Percentiles rank a stretch among this genome's conserved stretches.
Conservation (phyloP, 37 sponge, comb jelly and placozoan species). For the Geodia barretti region DNA sequence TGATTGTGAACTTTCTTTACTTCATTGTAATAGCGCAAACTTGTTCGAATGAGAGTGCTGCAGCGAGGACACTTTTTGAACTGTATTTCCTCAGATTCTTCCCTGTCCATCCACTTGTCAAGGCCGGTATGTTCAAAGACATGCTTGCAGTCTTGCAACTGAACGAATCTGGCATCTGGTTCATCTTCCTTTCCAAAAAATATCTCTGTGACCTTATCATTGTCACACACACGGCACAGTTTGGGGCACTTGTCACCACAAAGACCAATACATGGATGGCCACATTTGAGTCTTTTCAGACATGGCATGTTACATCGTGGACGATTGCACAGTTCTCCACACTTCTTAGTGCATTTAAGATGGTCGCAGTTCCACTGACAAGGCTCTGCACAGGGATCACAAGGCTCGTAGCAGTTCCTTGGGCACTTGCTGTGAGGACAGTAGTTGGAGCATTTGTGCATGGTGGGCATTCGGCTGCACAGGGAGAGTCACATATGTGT, state of each 20-base stretch:
- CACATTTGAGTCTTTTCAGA: conserved; percentile 46
- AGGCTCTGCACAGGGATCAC: not conserved
- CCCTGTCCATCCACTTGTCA: conserved; percentile 11
- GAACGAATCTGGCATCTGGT: conserved; percentile 71
- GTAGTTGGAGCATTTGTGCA: conserved; percentile 72
- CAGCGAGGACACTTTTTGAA: conserved; percentile 85
- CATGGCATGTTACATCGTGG: conserved; percentile 65
- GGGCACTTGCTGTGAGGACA: conserved; percentile 80
- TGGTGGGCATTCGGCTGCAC: conserved; percentile 73
- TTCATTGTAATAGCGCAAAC: conserved; percentile 82
- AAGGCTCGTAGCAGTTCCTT: conserved; percentile 35
- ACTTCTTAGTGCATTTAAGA: conserved; percentile 37
- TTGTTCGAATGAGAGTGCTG: conserved; percentile 64
- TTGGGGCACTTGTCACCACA: conserved; percentile 76
- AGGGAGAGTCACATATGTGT: conserved; percentile 72
- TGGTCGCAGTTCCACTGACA: conserved; percentile 48
- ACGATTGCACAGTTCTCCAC: conserved; percentile 57
- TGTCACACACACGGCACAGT: conserved; percentile 53
- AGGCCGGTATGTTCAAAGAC: conserved; percentile 29
- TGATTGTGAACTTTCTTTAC: conserved; percentile 64
- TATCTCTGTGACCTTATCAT: conserved; percentile 39
- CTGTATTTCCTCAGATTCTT: conserved; percentile 21
- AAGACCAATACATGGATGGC: conserved; percentile 66
- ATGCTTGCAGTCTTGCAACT: conserved; percentile 86
- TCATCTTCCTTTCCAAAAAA: conserved; percentile 19